Percentiles rank a stretch among this genome's conserved stretches.
These are phyloP conservation scores for Actinia tenebrosa DNA, from an alignment of 64 coral and sea anemone species.

Conservation along the genomic window DNA sequence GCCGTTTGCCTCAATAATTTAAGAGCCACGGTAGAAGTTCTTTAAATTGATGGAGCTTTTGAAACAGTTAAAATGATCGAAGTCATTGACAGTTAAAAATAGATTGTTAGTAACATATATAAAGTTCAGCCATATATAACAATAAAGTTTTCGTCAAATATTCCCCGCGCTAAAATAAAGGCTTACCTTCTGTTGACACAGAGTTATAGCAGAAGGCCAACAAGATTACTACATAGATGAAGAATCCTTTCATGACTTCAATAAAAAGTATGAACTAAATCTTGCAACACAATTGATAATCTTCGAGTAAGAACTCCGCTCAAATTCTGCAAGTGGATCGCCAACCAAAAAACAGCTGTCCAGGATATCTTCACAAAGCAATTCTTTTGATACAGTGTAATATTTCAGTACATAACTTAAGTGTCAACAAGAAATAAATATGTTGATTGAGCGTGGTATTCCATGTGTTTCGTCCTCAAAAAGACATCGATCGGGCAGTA, in stretches of 20 bases:
- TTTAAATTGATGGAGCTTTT: neutral
- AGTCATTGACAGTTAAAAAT: neutral
- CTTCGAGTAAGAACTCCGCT: neutral
- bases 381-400: neutral
- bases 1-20: neutral
- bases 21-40: neutral
- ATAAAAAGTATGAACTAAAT: neutral
- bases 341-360: neutral
- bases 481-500: constrained; percentile 2
- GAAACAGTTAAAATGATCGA: neutral
- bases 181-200: neutral
- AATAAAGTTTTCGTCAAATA: neutral
- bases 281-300: neutral
- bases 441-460: neutral
- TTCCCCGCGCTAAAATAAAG: neutral
- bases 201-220: neutral
- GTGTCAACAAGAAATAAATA: neutral
- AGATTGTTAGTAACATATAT: neutral
- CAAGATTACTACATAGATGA: neutral
- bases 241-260: neutral
- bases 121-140: neutral
- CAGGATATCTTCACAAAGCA: neutral
- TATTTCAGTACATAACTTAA: neutral
- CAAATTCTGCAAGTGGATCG: neutral
- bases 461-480: neutral